A percentile compares a stretch with the other conserved stretches of the same genome.
These are phyloP conservation scores for Epinotia nisella DNA, from an alignment of 2,888 invertebrate genomes.

Conservation along the genomic window DNA sequence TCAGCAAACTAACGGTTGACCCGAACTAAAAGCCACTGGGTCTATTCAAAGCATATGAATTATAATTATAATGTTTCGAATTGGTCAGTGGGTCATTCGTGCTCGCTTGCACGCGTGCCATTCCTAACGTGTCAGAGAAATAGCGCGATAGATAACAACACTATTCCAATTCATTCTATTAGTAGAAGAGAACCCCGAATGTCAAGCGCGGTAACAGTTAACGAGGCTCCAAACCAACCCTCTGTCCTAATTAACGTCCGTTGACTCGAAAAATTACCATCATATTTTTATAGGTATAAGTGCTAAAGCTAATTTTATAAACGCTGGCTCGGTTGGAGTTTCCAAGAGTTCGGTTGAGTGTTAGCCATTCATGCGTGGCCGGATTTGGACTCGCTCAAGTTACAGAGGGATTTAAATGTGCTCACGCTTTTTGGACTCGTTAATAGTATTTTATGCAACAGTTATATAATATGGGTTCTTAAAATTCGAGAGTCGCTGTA, in stretches of 20 bases:
- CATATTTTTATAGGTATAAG: conserved; percentile 34
- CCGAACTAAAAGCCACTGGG: not conserved
- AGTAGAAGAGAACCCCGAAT: not conserved
- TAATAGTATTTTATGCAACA: too few species aligned
- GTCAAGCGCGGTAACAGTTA: conserved; percentile 35
- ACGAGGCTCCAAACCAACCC: conserved; percentile 33
- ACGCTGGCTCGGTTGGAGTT: not conserved
- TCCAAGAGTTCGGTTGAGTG: not conserved
- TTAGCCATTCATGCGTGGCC: not conserved
- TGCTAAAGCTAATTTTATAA: conserved; percentile 11
- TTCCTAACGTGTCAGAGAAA: not conserved
- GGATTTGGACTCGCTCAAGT: not conserved
- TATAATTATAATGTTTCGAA: not conserved
- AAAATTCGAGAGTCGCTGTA: too few species aligned
- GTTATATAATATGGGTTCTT: too few species aligned
- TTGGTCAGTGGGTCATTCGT: not conserved
- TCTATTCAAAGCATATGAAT: not conserved
- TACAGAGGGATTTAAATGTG: not conserved
- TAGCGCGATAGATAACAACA: not conserved
- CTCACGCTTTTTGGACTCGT: not conserved
- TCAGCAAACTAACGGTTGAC: not conserved
- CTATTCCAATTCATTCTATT: not conserved
- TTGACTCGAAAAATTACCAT: conserved; percentile 35
- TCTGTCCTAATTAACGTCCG: conserved; percentile 40
- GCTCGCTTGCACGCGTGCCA: not conserved